Conservation (phyloP, 2,888 invertebrate species). For the Acronicta leporina region DNA sequence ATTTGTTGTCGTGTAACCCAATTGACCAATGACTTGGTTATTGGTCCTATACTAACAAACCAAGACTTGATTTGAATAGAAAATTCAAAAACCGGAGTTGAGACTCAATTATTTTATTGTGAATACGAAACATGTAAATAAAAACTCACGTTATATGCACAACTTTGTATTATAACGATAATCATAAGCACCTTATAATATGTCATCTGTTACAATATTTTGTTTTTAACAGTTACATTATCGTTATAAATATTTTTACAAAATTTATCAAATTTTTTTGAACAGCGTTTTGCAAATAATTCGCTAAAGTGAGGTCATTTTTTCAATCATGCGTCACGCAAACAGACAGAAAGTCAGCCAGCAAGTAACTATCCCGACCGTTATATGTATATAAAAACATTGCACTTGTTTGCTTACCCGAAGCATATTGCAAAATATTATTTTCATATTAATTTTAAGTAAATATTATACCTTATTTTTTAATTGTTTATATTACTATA, state of each 20-base stretch:
- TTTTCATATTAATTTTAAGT: conserved; percentile 34
- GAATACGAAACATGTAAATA: conserved; percentile 38
- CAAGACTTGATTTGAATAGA: too few species aligned
- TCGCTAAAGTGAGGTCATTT: conserved; percentile 69
- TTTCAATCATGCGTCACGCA: conserved; percentile 60
- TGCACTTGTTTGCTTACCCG: conserved; percentile 57
- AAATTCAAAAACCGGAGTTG: too few species aligned
- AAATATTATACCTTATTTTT: conserved; percentile 54
- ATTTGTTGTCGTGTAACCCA: too few species aligned
- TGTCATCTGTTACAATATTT: conserved; percentile 86
- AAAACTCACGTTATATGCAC: conserved; percentile 79
- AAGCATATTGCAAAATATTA: conserved; percentile 60
- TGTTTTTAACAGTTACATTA: conserved; percentile 87
- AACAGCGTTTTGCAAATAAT: conserved; percentile 80
- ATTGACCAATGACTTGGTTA: too few species aligned
- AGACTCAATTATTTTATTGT: too few species aligned
- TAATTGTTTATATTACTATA: conserved; percentile 36
- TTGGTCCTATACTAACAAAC: too few species aligned
- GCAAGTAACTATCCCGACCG: conserved; percentile 49
- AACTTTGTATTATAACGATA: conserved; percentile 89
- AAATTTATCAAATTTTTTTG: conserved; percentile 84
- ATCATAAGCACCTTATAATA: conserved; percentile 89
- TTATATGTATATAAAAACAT: conserved; percentile 54
- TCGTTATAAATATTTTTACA: conserved; percentile 88
- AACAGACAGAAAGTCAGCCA: conserved; percentile 40